These are phyloP conservation scores for Dipus sagitta DNA, from an alignment of 2,797 vertebrate species.

Conservation along the genomic window DNA sequence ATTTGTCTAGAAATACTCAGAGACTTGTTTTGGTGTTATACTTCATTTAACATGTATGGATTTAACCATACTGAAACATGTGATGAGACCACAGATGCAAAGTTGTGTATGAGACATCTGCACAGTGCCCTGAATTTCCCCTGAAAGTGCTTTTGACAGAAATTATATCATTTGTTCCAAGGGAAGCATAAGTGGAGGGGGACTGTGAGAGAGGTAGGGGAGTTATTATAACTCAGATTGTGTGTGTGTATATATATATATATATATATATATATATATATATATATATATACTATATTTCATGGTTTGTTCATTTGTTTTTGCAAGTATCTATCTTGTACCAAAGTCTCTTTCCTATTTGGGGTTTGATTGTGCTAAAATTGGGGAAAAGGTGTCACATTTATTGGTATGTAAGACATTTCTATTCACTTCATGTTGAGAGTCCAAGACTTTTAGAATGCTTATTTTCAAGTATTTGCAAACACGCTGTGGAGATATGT, in stretches of 20 bases:
- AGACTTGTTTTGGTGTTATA: not conserved
- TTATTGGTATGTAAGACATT: not conserved
- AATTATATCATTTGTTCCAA: slow-evolving; percentile 16
- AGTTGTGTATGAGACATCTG: not conserved
- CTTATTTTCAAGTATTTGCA: not conserved
- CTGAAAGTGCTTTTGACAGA: slow-evolving; percentile 22
- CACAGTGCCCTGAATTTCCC: not conserved
- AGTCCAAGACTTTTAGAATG: slow-evolving; percentile 19
- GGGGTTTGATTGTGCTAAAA: slow-evolving; percentile 35
- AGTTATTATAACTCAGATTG: slow-evolving; percentile 26
- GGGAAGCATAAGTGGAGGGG: not conserved
- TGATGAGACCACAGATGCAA: not conserved
- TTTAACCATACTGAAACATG: slow-evolving; percentile 48
- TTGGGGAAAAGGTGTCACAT: not conserved
- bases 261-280: no score
- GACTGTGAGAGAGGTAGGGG: not conserved
- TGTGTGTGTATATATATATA: not conserved
- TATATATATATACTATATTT: not conserved
- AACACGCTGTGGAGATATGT: not conserved
- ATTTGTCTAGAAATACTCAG: slow-evolving; percentile 55
- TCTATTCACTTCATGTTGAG: not conserved
- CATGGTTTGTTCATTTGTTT: not conserved
- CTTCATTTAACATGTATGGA: slow-evolving; percentile 49
- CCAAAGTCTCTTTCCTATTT: not conserved
- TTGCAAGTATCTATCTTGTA: not conserved